Conservation (phyloP, 2,113 vertebrate genomes). For the Prionailurus viverrinus region DNA sequence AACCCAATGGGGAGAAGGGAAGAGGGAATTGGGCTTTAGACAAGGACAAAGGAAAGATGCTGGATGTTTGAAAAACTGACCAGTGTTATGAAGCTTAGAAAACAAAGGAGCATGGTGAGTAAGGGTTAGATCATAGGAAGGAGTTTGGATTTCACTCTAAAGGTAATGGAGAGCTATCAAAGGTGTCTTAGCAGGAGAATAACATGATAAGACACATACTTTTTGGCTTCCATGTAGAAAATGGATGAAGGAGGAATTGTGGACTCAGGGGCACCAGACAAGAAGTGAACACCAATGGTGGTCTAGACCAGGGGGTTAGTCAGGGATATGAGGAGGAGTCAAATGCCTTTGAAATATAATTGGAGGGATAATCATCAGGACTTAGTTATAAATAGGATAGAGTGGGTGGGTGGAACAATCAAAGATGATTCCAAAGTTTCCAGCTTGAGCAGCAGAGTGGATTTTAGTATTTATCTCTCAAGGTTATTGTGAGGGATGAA, state of each 20-base stretch:
- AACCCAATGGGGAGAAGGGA: not conserved
- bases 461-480: constrained; percentile 18
- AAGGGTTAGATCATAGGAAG: not conserved
- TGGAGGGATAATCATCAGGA: not conserved
- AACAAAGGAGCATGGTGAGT: not conserved
- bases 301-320: not conserved
- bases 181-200: not conserved
- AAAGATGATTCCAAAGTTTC: not conserved
- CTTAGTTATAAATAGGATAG: not conserved
- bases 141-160: not conserved
- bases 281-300: not conserved
- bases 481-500: not conserved
- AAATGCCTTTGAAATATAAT: not conserved
- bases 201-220: not conserved
- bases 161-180: not conserved
- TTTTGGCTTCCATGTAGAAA: not conserved
- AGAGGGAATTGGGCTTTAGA: not conserved
- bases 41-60: not conserved
- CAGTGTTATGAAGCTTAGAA: not conserved
- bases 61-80: not conserved
- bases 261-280: not conserved
- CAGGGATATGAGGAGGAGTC: not conserved
- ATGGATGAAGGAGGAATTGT: not conserved
- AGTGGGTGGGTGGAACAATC: not conserved
- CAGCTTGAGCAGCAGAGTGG: not conserved